Conservation (phyloP, 2,888 invertebrate species). For the Macaria notata region DNA sequence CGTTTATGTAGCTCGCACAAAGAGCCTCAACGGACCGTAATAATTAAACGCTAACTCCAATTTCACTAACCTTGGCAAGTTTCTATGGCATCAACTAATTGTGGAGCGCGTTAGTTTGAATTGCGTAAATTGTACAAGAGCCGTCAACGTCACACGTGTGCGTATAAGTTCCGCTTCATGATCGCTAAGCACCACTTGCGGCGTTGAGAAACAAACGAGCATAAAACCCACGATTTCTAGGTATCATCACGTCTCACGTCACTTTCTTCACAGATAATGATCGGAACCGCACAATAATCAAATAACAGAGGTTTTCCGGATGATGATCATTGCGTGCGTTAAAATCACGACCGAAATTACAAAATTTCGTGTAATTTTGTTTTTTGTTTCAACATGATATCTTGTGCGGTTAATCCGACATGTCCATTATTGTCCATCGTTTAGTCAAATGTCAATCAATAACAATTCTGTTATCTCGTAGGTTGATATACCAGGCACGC, state of each 20-base stretch:
- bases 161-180: constrained; percentile 21
- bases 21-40: constrained; percentile 18
- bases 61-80: constrained; percentile 15
- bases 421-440: neutral
- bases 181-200: constrained; percentile 15
- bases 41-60: constrained; percentile 9
- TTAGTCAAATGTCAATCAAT: constrained; percentile 1
- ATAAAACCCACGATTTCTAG: constrained; percentile 27
- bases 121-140: constrained; percentile 1
- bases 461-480: constrained; percentile 13
- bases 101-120: neutral
- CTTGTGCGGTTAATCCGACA: too few species aligned
- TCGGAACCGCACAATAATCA: constrained; percentile 29
- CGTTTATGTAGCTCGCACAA: constrained; percentile 10
- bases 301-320: constrained; percentile 23
- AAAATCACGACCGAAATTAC: constrained; percentile 8
- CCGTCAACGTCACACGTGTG: neutral
- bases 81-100: constrained; percentile 12
- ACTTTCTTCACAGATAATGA: constrained; percentile 37
- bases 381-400: too few species aligned
- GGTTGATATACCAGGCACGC: constrained; percentile 27
- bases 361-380: neutral
- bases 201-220: constrained; percentile 21
- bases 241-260: constrained; percentile 27
- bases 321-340: constrained; percentile 2